phyloP scores from a whole-genome alignment of 2,888 invertebrate species.

The Caenorhabditis sp. region DNA sequence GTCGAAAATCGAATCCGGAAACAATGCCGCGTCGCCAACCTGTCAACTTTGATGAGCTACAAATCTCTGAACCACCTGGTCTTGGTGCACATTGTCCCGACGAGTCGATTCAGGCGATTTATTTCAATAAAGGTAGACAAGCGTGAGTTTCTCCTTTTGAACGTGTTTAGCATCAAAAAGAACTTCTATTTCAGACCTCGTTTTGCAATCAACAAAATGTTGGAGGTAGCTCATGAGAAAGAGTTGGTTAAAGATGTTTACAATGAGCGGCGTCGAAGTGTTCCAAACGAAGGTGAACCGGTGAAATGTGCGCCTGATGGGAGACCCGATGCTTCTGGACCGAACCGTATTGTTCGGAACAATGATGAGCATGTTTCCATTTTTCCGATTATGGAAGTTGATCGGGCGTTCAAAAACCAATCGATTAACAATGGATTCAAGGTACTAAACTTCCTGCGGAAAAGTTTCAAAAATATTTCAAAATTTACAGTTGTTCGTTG shows the following conservation, averaged over 20 bases:
- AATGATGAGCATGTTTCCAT: conserved; percentile 57
- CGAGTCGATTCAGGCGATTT: background rate
- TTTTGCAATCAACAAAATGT: conserved; percentile 50
- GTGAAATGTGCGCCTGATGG: conserved; percentile 50
- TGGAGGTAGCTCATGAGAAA: conserved; percentile 55
- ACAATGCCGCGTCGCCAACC: background rate
- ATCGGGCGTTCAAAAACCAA: conserved; percentile 62
- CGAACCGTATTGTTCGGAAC: conserved; percentile 34
- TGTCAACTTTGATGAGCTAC: conserved; percentile 7
- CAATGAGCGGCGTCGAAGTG: conserved; percentile 36
- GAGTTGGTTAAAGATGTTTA: conserved; percentile 62
- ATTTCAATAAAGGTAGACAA: background rate
- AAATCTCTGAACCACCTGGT: conserved; percentile 56
- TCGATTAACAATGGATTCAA: conserved; percentile 57
- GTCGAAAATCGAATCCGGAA: conserved; percentile 2
- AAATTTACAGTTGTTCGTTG: conserved; percentile 40
- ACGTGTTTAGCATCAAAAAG: background rate
- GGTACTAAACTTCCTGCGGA: too few species aligned
- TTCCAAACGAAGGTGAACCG: conserved; percentile 34
- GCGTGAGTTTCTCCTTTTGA: background rate
- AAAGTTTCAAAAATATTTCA: too few species aligned
- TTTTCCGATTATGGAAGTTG: conserved; percentile 64
- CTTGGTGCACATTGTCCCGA: conserved; percentile 55
- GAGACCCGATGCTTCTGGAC: conserved; percentile 50
- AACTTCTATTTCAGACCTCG: conserved; percentile 53